These are phyloP conservation scores for Drosophila eohydei DNA, from an alignment of 2,888 invertebrate species.

Conservation along the genomic window DNA sequence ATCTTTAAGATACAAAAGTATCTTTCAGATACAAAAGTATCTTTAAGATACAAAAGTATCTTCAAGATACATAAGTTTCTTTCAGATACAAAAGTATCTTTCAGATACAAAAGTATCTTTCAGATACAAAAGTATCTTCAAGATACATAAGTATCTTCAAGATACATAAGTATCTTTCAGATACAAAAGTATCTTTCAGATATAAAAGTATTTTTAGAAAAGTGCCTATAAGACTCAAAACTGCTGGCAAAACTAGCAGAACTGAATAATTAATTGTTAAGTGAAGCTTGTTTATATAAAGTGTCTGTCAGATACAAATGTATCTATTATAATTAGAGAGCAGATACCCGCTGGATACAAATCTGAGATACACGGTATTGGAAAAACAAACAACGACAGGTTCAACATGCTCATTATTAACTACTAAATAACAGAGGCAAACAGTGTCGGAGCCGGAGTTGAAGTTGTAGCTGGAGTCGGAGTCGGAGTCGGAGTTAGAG, in stretches of 20 bases:
- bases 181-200: not conserved
- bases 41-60: not conserved
- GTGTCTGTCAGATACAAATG: not conserved
- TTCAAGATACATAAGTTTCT: not conserved
- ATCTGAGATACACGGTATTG: slow-evolving; percentile 12
- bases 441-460: slow-evolving; percentile 33
- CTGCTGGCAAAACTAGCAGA: too few species aligned
- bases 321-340: not conserved
- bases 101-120: not conserved
- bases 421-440: slow-evolving; percentile 78
- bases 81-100: not conserved
- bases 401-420: slow-evolving; percentile 80
- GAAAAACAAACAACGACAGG: slow-evolving; percentile 71
- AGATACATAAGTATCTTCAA: not conserved
- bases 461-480: not conserved
- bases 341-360: slow-evolving; percentile 16
- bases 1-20: not conserved
- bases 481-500: not conserved
- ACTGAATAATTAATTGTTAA: too few species aligned
- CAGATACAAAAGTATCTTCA: not conserved
- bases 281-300: too few species aligned
- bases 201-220: not conserved
- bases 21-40: not conserved
- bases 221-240: not conserved
- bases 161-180: not conserved